Evolutionary conservation across 2,113 vertebrate genomes (phyloP).

Genomic region (Esox niger): DNA sequence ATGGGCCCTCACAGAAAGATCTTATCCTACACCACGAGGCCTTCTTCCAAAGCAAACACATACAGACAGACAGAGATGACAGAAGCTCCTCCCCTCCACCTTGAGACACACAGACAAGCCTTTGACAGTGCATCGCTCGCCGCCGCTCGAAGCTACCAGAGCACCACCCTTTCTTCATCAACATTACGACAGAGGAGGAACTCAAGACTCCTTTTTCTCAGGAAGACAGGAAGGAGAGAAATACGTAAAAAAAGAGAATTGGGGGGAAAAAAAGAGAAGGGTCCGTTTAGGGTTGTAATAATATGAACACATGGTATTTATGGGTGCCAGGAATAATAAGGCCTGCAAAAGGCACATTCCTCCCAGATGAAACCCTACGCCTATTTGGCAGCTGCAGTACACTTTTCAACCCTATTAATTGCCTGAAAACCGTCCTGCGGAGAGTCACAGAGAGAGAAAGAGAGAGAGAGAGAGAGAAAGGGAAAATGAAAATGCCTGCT

Average conservation of each 20-base stretch:
- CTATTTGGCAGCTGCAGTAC: slow-evolving; percentile 60
- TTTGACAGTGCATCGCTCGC: slow-evolving; percentile 67
- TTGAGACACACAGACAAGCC: slow-evolving; percentile 63
- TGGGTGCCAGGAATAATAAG: slow-evolving; percentile 77
- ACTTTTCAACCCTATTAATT: slow-evolving; percentile 63
- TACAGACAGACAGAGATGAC: slow-evolving; percentile 12
- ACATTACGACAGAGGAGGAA: slow-evolving; percentile 50
- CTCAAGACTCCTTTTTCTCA: slow-evolving; percentile 23
- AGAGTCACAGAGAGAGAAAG: slow-evolving; percentile 10
- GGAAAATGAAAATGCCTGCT: slow-evolving; percentile 2
- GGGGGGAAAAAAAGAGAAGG: slow-evolving; percentile 8
- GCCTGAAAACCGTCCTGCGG: slow-evolving; percentile 16
- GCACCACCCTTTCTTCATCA: slow-evolving; percentile 50
- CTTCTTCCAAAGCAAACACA: slow-evolving; percentile 50
- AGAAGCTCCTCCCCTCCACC: slow-evolving; percentile 2
- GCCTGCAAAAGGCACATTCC: slow-evolving; percentile 69
- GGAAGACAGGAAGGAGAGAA: slow-evolving; percentile 44
- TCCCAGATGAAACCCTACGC: slow-evolving; percentile 68
- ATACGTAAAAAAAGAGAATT: slow-evolving; percentile 51
- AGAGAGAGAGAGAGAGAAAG: too few species aligned
- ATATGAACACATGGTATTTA: slow-evolving; percentile 66
- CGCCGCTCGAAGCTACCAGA: slow-evolving; percentile 25
- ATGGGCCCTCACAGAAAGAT: slow-evolving; percentile 39
- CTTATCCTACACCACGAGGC: slow-evolving; percentile 61
- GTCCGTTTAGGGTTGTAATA: slow-evolving; percentile 61